Evolutionary conservation across 37 sponge, comb jelly and placozoan species (phyloP), one percentile per base, ranked within the genome.

Genomic region (Theonella swinhoei): DNA sequence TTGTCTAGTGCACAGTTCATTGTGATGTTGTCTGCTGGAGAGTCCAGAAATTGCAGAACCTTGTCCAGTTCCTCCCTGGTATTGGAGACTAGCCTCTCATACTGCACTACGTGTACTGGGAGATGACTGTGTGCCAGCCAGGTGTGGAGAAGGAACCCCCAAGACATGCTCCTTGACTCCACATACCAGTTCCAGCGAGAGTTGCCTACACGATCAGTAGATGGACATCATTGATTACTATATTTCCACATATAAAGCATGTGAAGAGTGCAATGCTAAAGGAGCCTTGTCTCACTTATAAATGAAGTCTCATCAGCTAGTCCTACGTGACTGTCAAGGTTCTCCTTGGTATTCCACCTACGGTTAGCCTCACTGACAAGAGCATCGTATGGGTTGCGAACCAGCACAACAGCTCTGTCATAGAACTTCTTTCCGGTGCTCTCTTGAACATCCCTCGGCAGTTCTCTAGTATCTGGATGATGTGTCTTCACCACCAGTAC

Each of bases 401-500:
- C 73, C 26, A 92, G 33, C 17, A 92, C 24, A 58, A 92, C 74
- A 64, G 92, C 92, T 71, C 79, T 83, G 28, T 87, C 85, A 73
- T 72, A 91, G 35, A 42, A 25, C 28, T 68, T 61, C 35, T 66
- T 64, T 26, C 76, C 80, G 7, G 47, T 76, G 20, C 39, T 32
- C 22, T 70, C 37, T 47, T 83, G 78, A 5, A 85, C 65, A 37
- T 78, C 78, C 30, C 41, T 38, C 2, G 85, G 91, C 14, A 84
- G 39, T 1, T 36, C 37, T 26, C 42, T 75, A 0, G 85, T 64
- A 20, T 82, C 82, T 0, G 83, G 31, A 0, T 54, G 83, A 34
- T 92, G 92, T 42, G 92, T 88, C 72, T 92, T 92, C 35, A 88
- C 85, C 3, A 74, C 88, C 60, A 92, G 35, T 0, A 92, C 92